These are phyloP conservation scores for Drosophila chauvacae DNA, from an alignment of 1,140 invertebrate species.

Conservation along the genomic window DNA sequence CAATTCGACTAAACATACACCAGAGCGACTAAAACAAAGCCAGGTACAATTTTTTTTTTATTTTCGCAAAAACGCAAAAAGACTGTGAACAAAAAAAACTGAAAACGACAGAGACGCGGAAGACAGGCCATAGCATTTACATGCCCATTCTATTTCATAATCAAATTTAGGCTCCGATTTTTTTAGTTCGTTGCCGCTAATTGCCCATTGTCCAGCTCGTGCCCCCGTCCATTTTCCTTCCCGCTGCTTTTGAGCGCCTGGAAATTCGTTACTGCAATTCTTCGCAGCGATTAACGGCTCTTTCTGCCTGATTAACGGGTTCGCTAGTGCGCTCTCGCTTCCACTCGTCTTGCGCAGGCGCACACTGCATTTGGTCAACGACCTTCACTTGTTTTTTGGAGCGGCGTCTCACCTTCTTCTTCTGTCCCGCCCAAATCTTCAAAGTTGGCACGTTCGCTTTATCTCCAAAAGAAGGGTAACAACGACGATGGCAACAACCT, in stretches of 20 bases:
- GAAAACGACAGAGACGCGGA: slow-evolving; percentile 63
- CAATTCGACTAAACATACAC: slow-evolving; percentile 52
- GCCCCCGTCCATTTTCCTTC: slow-evolving; percentile 1
- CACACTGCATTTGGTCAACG: slow-evolving; percentile 51
- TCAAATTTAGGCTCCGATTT: slow-evolving; percentile 45
- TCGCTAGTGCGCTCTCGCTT: slow-evolving; percentile 8
- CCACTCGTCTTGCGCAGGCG: background rate
- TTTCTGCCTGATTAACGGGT: slow-evolving; percentile 39
- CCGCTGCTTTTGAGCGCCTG: slow-evolving; percentile 15
- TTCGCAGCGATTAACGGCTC: slow-evolving; percentile 33
- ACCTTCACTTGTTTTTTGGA: slow-evolving; percentile 44
- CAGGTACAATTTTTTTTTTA: slow-evolving; percentile 12
- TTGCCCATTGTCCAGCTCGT: slow-evolving; percentile 61
- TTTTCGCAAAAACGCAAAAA: slow-evolving; percentile 45
- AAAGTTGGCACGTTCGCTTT: slow-evolving; percentile 37
- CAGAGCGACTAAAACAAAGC: slow-evolving; percentile 54
- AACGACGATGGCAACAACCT: slow-evolving; percentile 38
- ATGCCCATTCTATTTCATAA: slow-evolving; percentile 82
- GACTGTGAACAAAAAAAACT: slow-evolving; percentile 37
- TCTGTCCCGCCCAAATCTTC: slow-evolving; percentile 29
- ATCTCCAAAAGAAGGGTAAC: slow-evolving; percentile 53
- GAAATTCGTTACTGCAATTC: slow-evolving; percentile 46
- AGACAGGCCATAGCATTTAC: slow-evolving; percentile 69
- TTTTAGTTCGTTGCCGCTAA: slow-evolving; percentile 54
- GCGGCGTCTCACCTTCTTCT: slow-evolving; percentile 7